phyloP scores from a whole-genome alignment of 2,888 invertebrate species.

The Tenthredo scrophulariae region DNA sequence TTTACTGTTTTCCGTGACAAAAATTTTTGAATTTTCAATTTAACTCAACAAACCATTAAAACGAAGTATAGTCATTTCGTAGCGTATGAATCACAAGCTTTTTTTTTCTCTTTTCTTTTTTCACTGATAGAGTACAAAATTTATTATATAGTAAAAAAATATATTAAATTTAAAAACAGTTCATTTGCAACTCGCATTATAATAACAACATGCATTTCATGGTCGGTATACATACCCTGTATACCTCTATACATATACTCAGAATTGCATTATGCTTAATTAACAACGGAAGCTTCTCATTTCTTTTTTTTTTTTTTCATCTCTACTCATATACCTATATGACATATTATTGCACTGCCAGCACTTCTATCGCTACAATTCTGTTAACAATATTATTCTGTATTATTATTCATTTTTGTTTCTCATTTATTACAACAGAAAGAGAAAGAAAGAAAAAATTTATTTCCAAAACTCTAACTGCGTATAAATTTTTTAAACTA shows the following conservation, averaged over 20 bases:
- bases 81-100: slow-evolving; percentile 9
- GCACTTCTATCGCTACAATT: slow-evolving; percentile 61
- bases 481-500: neutral
- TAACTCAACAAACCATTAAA: neutral
- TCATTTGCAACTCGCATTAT: neutral
- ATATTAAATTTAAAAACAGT: slow-evolving; percentile 12
- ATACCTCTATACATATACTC: neutral
- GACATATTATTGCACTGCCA: slow-evolving; percentile 69
- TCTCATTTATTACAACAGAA: neutral
- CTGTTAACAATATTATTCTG: slow-evolving; percentile 30
- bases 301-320: neutral
- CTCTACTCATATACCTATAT: neutral
- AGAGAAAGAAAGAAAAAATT: neutral
- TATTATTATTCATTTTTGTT: neutral
- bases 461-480: neutral
- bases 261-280: neutral
- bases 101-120: neutral
- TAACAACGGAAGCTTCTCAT: neutral
- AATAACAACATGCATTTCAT: neutral
- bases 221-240: neutral
- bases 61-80: neutral
- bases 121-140: neutral
- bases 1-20: slow-evolving; percentile 1
- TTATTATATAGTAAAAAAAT: slow-evolving; percentile 26
- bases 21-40: neutral